Percentiles rank a stretch among this genome's conserved stretches.
Evolutionary conservation across 2,113 vertebrate genomes (phyloP).

Genomic region (Centropristis striata): DNA sequence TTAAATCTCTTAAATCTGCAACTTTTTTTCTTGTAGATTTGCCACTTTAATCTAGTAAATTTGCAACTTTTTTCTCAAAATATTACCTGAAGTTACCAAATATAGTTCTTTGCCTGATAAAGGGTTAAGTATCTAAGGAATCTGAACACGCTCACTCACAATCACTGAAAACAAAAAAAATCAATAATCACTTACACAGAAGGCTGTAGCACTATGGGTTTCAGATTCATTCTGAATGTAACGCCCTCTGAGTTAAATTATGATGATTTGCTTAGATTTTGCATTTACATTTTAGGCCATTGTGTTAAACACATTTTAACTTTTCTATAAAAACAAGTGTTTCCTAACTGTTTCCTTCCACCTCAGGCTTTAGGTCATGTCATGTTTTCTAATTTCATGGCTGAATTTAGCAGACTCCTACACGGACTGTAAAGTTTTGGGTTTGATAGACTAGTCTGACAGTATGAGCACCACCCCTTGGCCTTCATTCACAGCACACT

Average conservation of each 20-base stretch:
- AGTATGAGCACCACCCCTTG: background rate
- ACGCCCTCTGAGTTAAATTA: slow-evolving; percentile 2
- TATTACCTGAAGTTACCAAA: too few species aligned
- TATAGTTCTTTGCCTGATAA: too few species aligned
- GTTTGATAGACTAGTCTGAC: slow-evolving; percentile 2
- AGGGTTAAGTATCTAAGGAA: too few species aligned
- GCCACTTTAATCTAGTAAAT: too few species aligned
- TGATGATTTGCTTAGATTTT: too few species aligned
- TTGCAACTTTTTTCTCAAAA: too few species aligned
- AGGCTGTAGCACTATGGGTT: slow-evolving; percentile 5
- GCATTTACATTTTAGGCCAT: background rate
- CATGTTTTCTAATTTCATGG: background rate
- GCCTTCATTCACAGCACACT: slow-evolving; percentile 7
- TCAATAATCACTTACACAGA: slow-evolving; percentile 37
- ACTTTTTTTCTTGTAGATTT: too few species aligned
- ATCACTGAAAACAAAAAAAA: background rate
- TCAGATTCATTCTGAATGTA: slow-evolving; percentile 34
- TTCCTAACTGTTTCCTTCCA: background rate
- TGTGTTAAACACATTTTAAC: background rate
- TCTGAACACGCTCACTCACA: too few species aligned
- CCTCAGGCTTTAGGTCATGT: background rate
- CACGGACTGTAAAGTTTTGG: background rate
- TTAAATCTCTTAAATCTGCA: too few species aligned
- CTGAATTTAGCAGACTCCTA: background rate
- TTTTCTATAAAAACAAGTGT: background rate